Evolutionary conservation across 2,113 vertebrate species (phyloP).

Genomic region (Phodopus roborovskii): DNA sequence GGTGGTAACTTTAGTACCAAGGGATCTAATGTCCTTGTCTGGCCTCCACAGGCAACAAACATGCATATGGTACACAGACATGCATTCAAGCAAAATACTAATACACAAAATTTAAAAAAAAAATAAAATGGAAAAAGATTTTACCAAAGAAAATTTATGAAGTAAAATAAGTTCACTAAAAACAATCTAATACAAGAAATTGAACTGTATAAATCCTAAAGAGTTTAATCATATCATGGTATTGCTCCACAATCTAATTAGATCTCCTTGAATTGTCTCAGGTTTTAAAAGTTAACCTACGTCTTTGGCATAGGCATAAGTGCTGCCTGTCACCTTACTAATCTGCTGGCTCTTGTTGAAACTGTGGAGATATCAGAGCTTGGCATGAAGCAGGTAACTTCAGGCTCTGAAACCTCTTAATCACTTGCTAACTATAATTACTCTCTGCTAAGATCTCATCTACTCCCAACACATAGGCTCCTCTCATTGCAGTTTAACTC

Average conservation of each 20-base stretch:
- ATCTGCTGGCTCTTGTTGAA: constrained; percentile 37
- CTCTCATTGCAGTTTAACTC: no score
- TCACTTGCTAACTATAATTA: no score
- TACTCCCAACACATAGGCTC: no score
- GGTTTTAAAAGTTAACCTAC: constrained; percentile 41
- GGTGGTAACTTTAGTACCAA: not conserved
- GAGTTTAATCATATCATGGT: constrained; percentile 22
- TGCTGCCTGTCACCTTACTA: not conserved
- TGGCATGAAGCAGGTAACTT: constrained; percentile 61
- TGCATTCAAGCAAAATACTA: not conserved
- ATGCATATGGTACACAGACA: not conserved
- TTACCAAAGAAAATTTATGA: not conserved
- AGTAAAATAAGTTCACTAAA: not conserved
- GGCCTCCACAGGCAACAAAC: not conserved
- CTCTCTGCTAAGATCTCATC: no score
- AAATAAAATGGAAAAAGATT: not conserved
- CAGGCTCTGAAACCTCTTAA: not conserved
- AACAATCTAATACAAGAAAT: not conserved
- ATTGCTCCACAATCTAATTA: not conserved
- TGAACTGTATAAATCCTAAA: constrained; percentile 14
- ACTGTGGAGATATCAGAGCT: not conserved
- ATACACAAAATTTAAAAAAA: not conserved
- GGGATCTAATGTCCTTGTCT: not conserved
- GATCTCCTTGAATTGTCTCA: constrained; percentile 19
- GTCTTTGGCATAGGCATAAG: constrained; percentile 42